phyloP scores from a whole-genome alignment of 2,888 invertebrate species.

The Aporophyla lueneburgensis region DNA sequence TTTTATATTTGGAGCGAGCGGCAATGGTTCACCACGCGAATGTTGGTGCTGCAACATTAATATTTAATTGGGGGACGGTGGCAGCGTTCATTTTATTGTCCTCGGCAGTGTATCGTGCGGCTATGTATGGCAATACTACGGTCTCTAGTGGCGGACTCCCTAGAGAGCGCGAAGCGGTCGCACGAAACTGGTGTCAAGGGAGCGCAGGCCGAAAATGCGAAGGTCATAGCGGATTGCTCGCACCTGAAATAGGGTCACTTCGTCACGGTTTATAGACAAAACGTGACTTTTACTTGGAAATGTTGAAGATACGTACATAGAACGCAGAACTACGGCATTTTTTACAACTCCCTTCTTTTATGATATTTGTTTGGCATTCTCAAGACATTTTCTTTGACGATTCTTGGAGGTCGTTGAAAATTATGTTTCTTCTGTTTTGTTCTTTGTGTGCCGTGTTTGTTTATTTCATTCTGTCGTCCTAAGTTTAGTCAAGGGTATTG shows the following conservation, averaged over 20 bases:
- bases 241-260: constrained; percentile 86
- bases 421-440: constrained; percentile 37
- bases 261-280: constrained; percentile 82
- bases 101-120: constrained; percentile 80
- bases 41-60: constrained; percentile 75
- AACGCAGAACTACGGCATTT: constrained; percentile 57
- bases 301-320: constrained; percentile 71
- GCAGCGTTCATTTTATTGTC: constrained; percentile 80
- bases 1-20: constrained; percentile 68
- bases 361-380: constrained; percentile 69
- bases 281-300: constrained; percentile 85
- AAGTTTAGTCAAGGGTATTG: constrained; percentile 24
- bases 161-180: constrained; percentile 80
- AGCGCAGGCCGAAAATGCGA: constrained; percentile 84
- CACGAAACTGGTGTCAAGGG: constrained; percentile 82
- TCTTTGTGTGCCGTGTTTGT: constrained; percentile 41
- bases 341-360: constrained; percentile 65
- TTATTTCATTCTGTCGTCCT: constrained; percentile 32
- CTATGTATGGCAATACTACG: constrained; percentile 78
- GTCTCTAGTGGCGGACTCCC: constrained; percentile 83
- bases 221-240: constrained; percentile 86
- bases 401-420: constrained; percentile 53
- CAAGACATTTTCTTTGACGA: constrained; percentile 57
- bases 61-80: constrained; percentile 73
- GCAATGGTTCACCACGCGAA: constrained; percentile 68